These are phyloP conservation scores for Entosphenus tridentatus DNA, from an alignment of 2,113 vertebrate species.

Conservation along the genomic window DNA sequence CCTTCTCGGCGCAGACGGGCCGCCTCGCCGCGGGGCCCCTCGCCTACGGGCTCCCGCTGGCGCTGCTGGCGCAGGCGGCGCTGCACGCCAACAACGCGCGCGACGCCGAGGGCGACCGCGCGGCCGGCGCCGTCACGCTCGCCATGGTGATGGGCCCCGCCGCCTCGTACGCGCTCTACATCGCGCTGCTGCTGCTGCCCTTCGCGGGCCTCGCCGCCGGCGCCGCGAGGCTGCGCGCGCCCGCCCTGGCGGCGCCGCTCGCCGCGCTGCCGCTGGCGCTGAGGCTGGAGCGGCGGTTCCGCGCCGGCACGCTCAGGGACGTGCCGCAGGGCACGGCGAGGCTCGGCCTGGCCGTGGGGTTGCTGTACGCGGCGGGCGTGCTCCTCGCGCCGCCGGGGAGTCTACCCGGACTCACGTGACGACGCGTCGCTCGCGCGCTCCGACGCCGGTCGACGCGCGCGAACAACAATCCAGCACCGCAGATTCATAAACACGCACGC, in stretches of 20 bases:
- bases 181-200: slow-evolving; percentile 56
- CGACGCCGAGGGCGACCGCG: slow-evolving; percentile 78
- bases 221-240: slow-evolving; percentile 62
- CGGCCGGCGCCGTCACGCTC: slow-evolving; percentile 77
- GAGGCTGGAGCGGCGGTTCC: slow-evolving; percentile 66
- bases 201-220: slow-evolving; percentile 74
- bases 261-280: slow-evolving; percentile 86
- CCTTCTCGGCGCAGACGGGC: slow-evolving; percentile 78
- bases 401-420: slow-evolving; percentile 32
- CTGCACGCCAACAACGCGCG: slow-evolving; percentile 96
- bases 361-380: slow-evolving; percentile 83
- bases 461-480: too few species aligned
- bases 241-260: slow-evolving; percentile 75
- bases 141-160: slow-evolving; percentile 78
- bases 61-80: slow-evolving; percentile 82
- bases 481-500: too few species aligned
- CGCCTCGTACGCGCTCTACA: slow-evolving; percentile 66
- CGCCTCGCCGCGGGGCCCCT: slow-evolving; percentile 61
- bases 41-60: slow-evolving; percentile 66
- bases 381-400: slow-evolving; percentile 47
- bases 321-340: slow-evolving; percentile 85
- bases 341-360: slow-evolving; percentile 71
- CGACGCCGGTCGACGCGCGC: too few species aligned
- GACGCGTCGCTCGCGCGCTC: too few species aligned
- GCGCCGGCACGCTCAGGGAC: slow-evolving; percentile 50